phyloP scores from a whole-genome alignment of 2,888 invertebrate species.

The Xestia sexstrigata region DNA sequence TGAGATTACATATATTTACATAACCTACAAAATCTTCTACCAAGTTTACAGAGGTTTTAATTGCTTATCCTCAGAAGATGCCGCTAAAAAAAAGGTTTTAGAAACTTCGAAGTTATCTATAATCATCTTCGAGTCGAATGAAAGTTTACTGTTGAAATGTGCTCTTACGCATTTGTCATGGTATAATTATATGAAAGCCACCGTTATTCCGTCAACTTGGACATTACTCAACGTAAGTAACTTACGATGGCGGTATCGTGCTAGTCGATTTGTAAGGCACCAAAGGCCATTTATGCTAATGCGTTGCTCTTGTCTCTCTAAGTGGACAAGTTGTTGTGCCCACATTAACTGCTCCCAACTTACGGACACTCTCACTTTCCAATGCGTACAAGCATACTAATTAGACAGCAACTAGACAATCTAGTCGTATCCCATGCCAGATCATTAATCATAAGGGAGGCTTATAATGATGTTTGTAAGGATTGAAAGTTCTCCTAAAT shows the following conservation, averaged over 20 bases:
- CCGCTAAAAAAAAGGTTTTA: conserved; percentile 3
- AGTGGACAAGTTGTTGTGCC: conserved; percentile 73
- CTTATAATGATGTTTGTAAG: background rate
- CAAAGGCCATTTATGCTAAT: conserved; percentile 87
- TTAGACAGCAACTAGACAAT: conserved; percentile 38
- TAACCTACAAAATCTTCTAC: background rate
- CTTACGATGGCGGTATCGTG: conserved; percentile 53
- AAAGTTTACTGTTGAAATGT: conserved; percentile 25
- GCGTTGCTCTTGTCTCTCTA: conserved; percentile 65
- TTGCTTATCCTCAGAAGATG: conserved; percentile 22
- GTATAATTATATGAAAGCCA: conserved; percentile 41
- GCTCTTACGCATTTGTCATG: conserved; percentile 29
- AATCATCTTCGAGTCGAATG: conserved; percentile 10
- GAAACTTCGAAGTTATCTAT: conserved; percentile 6
- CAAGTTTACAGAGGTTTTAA: background rate
- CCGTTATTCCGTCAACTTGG: conserved; percentile 55
- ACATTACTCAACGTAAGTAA: conserved; percentile 58
- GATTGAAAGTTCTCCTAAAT: conserved; percentile 13
- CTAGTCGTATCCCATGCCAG: background rate
- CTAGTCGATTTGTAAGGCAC: conserved; percentile 61
- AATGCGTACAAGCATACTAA: conserved; percentile 44
- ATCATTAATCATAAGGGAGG: conserved; percentile 33
- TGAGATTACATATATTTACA: conserved; percentile 20
- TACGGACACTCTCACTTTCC: conserved; percentile 80
- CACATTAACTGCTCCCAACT: conserved; percentile 73